Conservation (phyloP, 2,888 invertebrate genomes). For the Oligia fasciuncula region DNA sequence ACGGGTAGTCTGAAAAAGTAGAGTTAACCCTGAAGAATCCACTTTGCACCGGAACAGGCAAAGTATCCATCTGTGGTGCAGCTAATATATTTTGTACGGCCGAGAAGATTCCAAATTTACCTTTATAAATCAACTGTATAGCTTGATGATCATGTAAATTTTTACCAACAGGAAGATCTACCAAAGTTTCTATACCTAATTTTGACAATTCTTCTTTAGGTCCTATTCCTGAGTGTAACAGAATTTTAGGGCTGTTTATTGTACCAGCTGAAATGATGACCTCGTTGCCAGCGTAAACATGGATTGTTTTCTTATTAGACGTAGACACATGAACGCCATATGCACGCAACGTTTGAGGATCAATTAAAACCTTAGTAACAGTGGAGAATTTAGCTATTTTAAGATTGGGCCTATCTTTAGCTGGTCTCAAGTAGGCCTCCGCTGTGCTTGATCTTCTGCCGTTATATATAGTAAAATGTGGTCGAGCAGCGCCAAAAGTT, state of each 20-base stretch:
- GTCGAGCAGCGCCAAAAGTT: constrained; percentile 69
- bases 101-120: constrained; percentile 74
- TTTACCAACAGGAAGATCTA: constrained; percentile 82
- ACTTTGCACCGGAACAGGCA: constrained; percentile 77
- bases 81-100: constrained; percentile 76
- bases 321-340: constrained; percentile 77
- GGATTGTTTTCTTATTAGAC: constrained; percentile 68
- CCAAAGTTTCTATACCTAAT: constrained; percentile 73
- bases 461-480: constrained; percentile 75
- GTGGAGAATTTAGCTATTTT: constrained; percentile 77
- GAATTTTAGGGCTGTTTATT: constrained; percentile 81
- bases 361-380: constrained; percentile 79
- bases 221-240: constrained; percentile 84
- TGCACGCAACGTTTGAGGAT: constrained; percentile 69
- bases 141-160: constrained; percentile 82
- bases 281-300: constrained; percentile 77
- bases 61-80: constrained; percentile 67
- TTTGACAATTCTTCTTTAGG: constrained; percentile 75
- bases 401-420: constrained; percentile 76
- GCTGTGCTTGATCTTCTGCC: constrained; percentile 83
- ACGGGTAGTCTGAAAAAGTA: constrained; percentile 41
- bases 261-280: constrained; percentile 82
- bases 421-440: constrained; percentile 78
- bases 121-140: constrained; percentile 74
- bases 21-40: constrained; percentile 75